Evolutionary conservation across 2,888 invertebrate species (phyloP), one percentile per base, ranked within the genome.

Genomic region (Cyclophora punctaria): DNA sequence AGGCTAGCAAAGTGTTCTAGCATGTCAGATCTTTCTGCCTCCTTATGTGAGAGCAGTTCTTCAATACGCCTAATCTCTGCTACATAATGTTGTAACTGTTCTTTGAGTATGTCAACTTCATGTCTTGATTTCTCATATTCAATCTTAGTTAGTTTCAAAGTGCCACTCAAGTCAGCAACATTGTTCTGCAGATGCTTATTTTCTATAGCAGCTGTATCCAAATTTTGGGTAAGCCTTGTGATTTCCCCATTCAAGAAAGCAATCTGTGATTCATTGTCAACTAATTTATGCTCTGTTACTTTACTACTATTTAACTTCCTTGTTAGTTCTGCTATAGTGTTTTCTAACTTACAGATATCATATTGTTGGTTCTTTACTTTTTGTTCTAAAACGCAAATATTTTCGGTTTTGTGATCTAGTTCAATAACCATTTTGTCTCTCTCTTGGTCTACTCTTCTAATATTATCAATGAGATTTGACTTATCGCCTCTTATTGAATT

Each of bases 1-100:
- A 96, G 83, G 70, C 92, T 93, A 56, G 93, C 92, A 80, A 94
- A 95, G 62, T 95, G 93, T 68, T 95, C 94, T 63, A 95, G 73
- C 92, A 96, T 92, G 72, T 95, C 94, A 52, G 92, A 92, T 51
- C 95, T 90, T 80, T 95, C 95, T 54, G 91, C 91, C 81, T 95
- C 95, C 92, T 95, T 83, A 40, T 92, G 90, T 52, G 92, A 90
- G 37, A 95, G 85, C 52, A 95, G 79, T 65, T 95, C 95, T 76
- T 95, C 95, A 55, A 93, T 93, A 63, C 94, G 89, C 67, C 94
- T 92, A 7, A 96, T 93, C 87, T 95, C 95, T 63, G 92, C 91
- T 3, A 95, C 94, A 80, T 96, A 96, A 66, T 94, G 93, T 67
- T 95, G 94, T 54, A 95, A 78, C 70, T 95, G 94, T 56, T 91